Conservation (phyloP, 2,888 invertebrate genomes). For the Dyspetes luteomarginatus region DNA sequence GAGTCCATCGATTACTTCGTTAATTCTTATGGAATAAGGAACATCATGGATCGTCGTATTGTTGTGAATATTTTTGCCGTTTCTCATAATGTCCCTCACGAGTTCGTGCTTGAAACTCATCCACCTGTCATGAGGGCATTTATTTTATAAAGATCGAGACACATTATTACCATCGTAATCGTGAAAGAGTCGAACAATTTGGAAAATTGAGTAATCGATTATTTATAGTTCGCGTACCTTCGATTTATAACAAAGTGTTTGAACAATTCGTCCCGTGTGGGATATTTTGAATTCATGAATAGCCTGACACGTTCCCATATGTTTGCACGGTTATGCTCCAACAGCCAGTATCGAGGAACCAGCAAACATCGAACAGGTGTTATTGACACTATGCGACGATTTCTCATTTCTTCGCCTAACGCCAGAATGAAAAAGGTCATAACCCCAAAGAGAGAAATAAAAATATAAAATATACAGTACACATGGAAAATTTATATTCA, state of each 20-base stretch:
- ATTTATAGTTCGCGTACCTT: slow-evolving; percentile 72
- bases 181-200: background rate
- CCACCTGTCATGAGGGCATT: slow-evolving; percentile 83
- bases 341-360: slow-evolving; percentile 89
- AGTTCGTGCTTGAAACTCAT: slow-evolving; percentile 84
- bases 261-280: slow-evolving; percentile 86
- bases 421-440: slow-evolving; percentile 2
- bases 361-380: slow-evolving; percentile 88
- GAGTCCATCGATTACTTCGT: slow-evolving; percentile 83
- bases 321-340: slow-evolving; percentile 87
- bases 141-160: slow-evolving; percentile 18
- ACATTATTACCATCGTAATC: slow-evolving; percentile 30
- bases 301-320: slow-evolving; percentile 87
- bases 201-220: slow-evolving; percentile 35
- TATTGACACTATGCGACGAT: slow-evolving; percentile 88
- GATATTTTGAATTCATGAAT: slow-evolving; percentile 86
- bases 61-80: slow-evolving; percentile 84
- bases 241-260: slow-evolving; percentile 85
- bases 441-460: background rate
- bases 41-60: slow-evolving; percentile 87
- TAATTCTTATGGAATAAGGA: slow-evolving; percentile 87
- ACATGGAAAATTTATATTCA: too few species aligned
- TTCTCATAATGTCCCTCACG: slow-evolving; percentile 84
- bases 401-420: slow-evolving; percentile 87
- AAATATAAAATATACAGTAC: background rate